Conservation (phyloP, 2,797 vertebrate genomes). For the Lindbergichthys nudifrons region DNA sequence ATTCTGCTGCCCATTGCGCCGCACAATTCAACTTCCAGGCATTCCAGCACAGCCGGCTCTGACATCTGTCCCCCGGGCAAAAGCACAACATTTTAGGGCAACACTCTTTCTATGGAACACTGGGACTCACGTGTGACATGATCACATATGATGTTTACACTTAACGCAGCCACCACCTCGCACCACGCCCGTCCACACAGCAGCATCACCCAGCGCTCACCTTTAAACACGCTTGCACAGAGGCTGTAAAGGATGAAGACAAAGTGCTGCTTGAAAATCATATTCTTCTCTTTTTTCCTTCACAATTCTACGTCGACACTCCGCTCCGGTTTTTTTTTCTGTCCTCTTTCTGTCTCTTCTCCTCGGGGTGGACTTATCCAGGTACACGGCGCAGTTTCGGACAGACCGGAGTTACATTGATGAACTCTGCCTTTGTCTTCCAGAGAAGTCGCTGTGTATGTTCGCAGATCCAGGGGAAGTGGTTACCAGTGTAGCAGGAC, state of each 20-base stretch:
- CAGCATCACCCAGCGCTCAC: conserved; percentile 76
- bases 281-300: conserved; percentile 80
- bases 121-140: conserved; percentile 46
- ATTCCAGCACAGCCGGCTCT: conserved; percentile 70
- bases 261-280: conserved; percentile 85
- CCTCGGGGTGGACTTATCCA: conserved; percentile 82
- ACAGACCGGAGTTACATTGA: conserved; percentile 77
- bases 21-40: conserved; percentile 75
- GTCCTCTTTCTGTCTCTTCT: conserved; percentile 47
- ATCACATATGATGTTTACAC: conserved; percentile 46
- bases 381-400: conserved; percentile 77
- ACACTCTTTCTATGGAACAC: conserved; percentile 19
- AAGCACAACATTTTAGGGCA: conserved; percentile 18
- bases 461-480: conserved; percentile 74
- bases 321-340: conserved; percentile 44
- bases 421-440: conserved; percentile 66
- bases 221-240: conserved; percentile 84
- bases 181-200: conserved; percentile 81
- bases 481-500: conserved; percentile 73
- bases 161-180: conserved; percentile 45
- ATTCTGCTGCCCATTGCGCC: conserved; percentile 55
- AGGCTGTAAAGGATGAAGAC: conserved; percentile 86
- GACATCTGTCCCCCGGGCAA: conserved; percentile 34
- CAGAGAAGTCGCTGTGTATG: conserved; percentile 65
- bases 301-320: conserved; percentile 63